phyloP scores from a whole-genome alignment of 1,140 invertebrate genomes.

The Procambarus virginalis region DNA sequence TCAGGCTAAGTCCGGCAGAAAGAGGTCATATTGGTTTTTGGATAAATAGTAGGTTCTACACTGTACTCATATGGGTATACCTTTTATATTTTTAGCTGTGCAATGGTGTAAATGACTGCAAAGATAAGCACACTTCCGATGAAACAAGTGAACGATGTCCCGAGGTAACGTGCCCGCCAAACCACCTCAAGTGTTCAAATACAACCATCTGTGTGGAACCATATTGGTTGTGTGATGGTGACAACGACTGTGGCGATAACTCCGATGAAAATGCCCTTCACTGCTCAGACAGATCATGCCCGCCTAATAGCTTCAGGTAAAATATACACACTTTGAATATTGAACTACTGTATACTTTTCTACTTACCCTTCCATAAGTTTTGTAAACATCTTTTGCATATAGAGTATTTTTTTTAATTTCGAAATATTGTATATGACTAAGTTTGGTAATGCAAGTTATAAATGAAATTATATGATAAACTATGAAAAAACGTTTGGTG shows the following conservation, averaged over 20 bases:
- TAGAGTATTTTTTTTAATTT: too few species aligned
- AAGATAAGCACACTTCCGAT: constrained; percentile 92
- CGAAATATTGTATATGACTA: too few species aligned
- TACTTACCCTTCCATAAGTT: too few species aligned
- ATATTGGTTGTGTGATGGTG: constrained; percentile 95
- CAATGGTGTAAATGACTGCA: constrained; percentile 95
- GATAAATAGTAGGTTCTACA: too few species aligned
- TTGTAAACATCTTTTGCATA: too few species aligned
- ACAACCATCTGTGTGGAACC: constrained; percentile 97
- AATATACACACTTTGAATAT: neutral
- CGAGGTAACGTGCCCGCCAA: constrained; percentile 86
- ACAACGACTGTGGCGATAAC: constrained; percentile 97
- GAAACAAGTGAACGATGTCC: constrained; percentile 91
- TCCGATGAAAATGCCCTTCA: constrained; percentile 93
- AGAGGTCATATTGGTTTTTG: too few species aligned
- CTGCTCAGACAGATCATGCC: constrained; percentile 90
- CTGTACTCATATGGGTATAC: neutral
- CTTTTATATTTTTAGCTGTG: constrained; percentile 80
- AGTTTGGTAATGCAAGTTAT: too few species aligned
- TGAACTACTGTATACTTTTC: too few species aligned
- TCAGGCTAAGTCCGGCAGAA: too few species aligned
- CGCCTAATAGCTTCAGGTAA: constrained; percentile 88
- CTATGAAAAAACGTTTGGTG: too few species aligned
- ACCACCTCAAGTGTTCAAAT: constrained; percentile 92
- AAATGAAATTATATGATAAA: too few species aligned